Evolutionary conservation across 2,113 vertebrate genomes (phyloP).

Genomic region (Psephotus haematonotus): DNA sequence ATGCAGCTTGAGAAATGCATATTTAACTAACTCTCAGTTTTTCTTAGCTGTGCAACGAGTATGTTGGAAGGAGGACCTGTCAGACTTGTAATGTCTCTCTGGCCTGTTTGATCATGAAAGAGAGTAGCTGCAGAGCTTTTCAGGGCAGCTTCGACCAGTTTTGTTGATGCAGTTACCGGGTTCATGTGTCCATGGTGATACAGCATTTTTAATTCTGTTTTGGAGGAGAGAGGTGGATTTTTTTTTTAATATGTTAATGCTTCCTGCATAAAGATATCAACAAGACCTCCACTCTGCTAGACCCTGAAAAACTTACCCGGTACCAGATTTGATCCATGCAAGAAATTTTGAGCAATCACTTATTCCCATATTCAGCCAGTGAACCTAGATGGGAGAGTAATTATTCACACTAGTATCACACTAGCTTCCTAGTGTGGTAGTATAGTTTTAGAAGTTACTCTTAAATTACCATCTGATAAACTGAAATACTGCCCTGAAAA

Average conservation of each 20-base stretch:
- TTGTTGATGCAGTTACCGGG: not conserved
- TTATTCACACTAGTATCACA: not conserved
- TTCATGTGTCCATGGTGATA: not conserved
- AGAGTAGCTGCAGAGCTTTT: not conserved
- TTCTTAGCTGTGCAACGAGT: not conserved
- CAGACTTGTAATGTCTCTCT: not conserved
- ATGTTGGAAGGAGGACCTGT: not conserved
- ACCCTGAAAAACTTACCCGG: not conserved
- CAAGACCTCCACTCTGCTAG: not conserved
- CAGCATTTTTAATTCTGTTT: not conserved
- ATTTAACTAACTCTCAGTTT: not conserved
- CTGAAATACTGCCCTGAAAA: not conserved
- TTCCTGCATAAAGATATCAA: not conserved
- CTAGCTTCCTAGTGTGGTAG: not conserved
- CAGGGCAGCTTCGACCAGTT: not conserved
- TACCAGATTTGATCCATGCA: not conserved
- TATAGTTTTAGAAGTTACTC: not conserved
- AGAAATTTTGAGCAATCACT: not conserved
- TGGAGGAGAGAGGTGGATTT: fast-evolving
- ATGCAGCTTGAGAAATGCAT: not conserved
- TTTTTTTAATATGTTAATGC: not conserved
- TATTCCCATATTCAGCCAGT: not conserved
- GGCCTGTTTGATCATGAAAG: not conserved
- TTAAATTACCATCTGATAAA: not conserved
- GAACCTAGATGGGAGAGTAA: not conserved